A percentile compares a stretch with the other conserved stretches of the same genome.
These are phyloP conservation scores for Triplophysa bombifrons DNA, from an alignment of 2,797 vertebrate species.

Conservation along the genomic window DNA sequence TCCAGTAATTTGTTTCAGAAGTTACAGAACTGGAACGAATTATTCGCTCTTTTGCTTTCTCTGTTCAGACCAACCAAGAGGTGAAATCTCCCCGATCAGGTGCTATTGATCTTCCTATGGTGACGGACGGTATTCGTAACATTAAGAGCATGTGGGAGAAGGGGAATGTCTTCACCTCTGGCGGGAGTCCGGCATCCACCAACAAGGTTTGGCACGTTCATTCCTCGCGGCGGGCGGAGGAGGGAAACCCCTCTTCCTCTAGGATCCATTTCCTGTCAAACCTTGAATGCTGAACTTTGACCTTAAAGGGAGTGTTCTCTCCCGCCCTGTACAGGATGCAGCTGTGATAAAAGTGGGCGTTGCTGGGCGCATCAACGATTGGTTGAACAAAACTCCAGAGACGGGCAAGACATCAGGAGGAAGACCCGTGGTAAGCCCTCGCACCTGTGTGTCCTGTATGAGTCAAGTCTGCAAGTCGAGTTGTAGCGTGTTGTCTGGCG, in stretches of 20 bases:
- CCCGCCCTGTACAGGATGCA: conserved; percentile 84
- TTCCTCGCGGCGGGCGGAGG: background rate
- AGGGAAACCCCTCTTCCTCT: conserved; percentile 37
- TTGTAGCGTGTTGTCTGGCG: conserved; percentile 26
- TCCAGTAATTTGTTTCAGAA: too few species aligned
- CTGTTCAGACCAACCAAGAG: conserved; percentile 81
- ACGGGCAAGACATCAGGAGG: conserved; percentile 85
- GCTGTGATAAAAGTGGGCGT: conserved; percentile 96
- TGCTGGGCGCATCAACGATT: conserved; percentile 97
- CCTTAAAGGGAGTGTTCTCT: conserved; percentile 52
- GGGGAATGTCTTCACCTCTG: conserved; percentile 87
- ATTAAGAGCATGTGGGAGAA: conserved; percentile 99
- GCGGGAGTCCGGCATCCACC: conserved; percentile 77
- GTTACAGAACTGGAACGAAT: too few species aligned
- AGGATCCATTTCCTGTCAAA: conserved; percentile 61
- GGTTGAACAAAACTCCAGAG: conserved; percentile 98
- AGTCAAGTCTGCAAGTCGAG: background rate
- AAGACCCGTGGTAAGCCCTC: conserved; percentile 87
- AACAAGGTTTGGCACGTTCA: conserved; percentile 83
- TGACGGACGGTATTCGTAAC: conserved; percentile 87
- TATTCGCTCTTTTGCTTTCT: background rate
- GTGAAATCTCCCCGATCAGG: conserved; percentile 81
- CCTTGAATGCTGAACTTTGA: conserved; percentile 59
- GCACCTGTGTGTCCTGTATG: background rate
- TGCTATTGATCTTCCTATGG: conserved; percentile 87